A percentile compares a stretch with the other conserved stretches of the same genome.
These are phyloP conservation scores for Delia radicum DNA, from an alignment of 1,140 invertebrate genomes.

Conservation along the genomic window DNA sequence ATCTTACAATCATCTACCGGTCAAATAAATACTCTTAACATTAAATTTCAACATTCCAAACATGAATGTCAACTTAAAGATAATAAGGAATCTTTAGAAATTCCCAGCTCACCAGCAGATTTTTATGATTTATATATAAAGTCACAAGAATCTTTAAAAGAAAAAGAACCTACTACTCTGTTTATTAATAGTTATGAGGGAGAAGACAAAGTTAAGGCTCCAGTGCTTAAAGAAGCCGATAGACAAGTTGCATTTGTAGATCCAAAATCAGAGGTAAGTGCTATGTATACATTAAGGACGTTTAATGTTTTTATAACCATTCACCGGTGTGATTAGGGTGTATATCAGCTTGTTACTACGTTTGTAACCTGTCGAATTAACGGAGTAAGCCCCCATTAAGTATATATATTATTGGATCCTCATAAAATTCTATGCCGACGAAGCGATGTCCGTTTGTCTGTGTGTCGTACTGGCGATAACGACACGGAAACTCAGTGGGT, in stretches of 20 bases:
- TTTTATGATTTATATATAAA: slow-evolving; percentile 38
- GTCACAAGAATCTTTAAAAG: not conserved
- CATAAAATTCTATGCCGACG: too few species aligned
- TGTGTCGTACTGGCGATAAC: too few species aligned
- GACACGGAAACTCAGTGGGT: too few species aligned
- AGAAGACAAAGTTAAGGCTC: slow-evolving; percentile 41
- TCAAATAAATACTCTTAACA: slow-evolving; percentile 39
- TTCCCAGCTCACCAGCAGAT: slow-evolving; percentile 39
- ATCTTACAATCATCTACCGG: slow-evolving; percentile 39
- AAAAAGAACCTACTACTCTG: slow-evolving; percentile 34
- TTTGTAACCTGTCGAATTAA: too few species aligned
- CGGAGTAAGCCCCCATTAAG: too few species aligned
- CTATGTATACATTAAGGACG: too few species aligned
- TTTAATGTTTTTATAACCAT: too few species aligned
- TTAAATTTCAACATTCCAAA: slow-evolving; percentile 44
- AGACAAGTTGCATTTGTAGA: slow-evolving; percentile 40
- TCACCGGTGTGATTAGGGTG: too few species aligned
- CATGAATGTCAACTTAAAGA: not conserved
- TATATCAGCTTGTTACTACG: too few species aligned
- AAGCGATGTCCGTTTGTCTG: too few species aligned
- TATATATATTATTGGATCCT: too few species aligned
- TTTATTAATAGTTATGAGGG: slow-evolving; percentile 44
- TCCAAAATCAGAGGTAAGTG: slow-evolving; percentile 35
- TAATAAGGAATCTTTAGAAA: not conserved
- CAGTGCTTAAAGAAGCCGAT: slow-evolving; percentile 41